Conservation (phyloP, 2,113 vertebrate genomes). For the Suncus etruscus region DNA sequence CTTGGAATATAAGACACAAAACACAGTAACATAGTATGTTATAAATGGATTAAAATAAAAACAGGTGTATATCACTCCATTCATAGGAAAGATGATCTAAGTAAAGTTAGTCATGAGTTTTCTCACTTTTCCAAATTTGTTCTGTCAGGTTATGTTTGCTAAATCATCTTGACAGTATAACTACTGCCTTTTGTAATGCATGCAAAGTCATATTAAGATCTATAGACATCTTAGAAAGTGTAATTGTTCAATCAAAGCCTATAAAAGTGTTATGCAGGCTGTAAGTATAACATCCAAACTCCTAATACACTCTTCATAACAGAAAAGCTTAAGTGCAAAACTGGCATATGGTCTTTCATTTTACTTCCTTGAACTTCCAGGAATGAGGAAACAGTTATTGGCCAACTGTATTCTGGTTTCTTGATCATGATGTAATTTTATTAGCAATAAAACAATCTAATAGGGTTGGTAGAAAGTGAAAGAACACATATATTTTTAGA, state of each 20-base stretch:
- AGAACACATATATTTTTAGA: not conserved
- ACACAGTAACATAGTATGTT: not conserved
- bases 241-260: not conserved
- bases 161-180: not conserved
- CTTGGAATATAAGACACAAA: conserved; percentile 27
- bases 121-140: not conserved
- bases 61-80: not conserved
- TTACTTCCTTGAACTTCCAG: not conserved
- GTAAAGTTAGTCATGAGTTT: not conserved
- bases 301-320: not conserved
- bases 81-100: not conserved
- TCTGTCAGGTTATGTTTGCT: not conserved
- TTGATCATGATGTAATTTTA: not conserved
- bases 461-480: not conserved
- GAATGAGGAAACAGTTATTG: not conserved
- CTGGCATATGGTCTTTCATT: not conserved
- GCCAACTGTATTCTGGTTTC: not conserved
- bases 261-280: too few species aligned
- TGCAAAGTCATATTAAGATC: not conserved
- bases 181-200: not conserved
- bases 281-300: not conserved
- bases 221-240: not conserved
- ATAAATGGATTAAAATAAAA: conserved; percentile 30
- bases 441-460: not conserved
- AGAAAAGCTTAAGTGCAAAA: too few species aligned